These are phyloP conservation scores for Pocota personata DNA, from an alignment of 2,888 invertebrate genomes.

Conservation along the genomic window DNA sequence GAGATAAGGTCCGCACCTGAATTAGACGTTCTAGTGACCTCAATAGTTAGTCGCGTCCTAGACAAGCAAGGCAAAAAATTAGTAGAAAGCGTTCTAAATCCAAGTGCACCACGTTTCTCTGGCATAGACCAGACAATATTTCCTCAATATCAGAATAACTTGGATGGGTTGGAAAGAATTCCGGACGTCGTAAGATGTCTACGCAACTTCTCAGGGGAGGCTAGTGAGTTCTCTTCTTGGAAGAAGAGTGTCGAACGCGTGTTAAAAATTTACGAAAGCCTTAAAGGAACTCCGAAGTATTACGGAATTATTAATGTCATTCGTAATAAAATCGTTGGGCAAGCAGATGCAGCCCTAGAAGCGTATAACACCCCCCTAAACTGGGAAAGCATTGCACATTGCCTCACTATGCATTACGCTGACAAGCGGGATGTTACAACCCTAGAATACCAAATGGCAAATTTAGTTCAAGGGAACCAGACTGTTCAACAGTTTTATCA, in stretches of 20 bases:
- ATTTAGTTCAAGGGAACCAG: conserved; percentile 3
- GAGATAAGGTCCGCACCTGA: conserved; percentile 4
- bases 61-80: conserved; percentile 1
- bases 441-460: conserved; percentile 23
- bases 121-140: conserved; percentile 5
- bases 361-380: conserved; percentile 17
- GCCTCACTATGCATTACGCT: too few species aligned
- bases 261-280: conserved; percentile 5
- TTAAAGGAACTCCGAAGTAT: conserved; percentile 19
- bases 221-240: conserved; percentile 39
- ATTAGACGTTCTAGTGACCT: background rate
- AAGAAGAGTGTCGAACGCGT: conserved; percentile 36
- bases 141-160: background rate
- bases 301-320: conserved; percentile 31
- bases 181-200: conserved; percentile 24
- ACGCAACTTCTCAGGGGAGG: conserved; percentile 13
- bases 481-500: conserved; percentile 24
- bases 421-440: conserved; percentile 40
- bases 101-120: conserved; percentile 9
- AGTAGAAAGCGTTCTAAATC: conserved; percentile 2
- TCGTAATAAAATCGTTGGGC: conserved; percentile 30
- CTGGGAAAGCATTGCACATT: too few species aligned
- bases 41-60: conserved; percentile 6
- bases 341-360: conserved; percentile 28
- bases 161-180: conserved; percentile 8